Evolutionary conservation across 2,888 invertebrate genomes (phyloP), one percentile per base, ranked within the genome.

Genomic region (Pediacus dermestoides): DNA sequence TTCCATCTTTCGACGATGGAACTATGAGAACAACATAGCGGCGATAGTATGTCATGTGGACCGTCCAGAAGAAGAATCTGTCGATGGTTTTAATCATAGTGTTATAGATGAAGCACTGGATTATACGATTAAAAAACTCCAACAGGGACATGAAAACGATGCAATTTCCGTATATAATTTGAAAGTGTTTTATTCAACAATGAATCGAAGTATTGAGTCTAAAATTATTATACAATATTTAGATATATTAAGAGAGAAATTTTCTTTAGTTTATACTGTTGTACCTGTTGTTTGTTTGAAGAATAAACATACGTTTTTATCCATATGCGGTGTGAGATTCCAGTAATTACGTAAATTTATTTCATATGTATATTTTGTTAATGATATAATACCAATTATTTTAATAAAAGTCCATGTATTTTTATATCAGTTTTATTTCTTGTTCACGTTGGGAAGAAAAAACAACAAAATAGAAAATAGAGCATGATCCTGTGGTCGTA

Each of bases 1-100:
- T 40, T 87, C 87, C 7, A 84, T 90, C 53, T 82, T 86, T 33
- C 77, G 89, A 50, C 78, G 90, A 42, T 90, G 89, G 87, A 90
- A 89, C 68, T 88, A 88, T 60, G 90, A 90, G 63, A 88, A 88
- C 64, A 87, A 87, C 45, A 85, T 89, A 41, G 85, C 88, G 1
- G 87, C 88, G 2, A 82, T 89, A 55, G 87, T 90, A 9, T 89
- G 89, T 64, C 85, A 87, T 60, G 80, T 89, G 18, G 71, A 70
- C 48, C 60, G 71, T 34, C 66, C 68, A 16, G 48, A 50, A 13
- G 25, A 23, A 16, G 48, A 50, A 15, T 21, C 23, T 2, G 33
- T 39, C 2, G 26, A 10, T 1, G 13, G 18, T n/a, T 46, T 53
- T 9, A 70, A 71, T 44, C 64, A 65, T 34, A 66, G 67, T 41